Conservation (phyloP, 2,113 vertebrate genomes). For the Dendropsophus ebraccatus region DNA sequence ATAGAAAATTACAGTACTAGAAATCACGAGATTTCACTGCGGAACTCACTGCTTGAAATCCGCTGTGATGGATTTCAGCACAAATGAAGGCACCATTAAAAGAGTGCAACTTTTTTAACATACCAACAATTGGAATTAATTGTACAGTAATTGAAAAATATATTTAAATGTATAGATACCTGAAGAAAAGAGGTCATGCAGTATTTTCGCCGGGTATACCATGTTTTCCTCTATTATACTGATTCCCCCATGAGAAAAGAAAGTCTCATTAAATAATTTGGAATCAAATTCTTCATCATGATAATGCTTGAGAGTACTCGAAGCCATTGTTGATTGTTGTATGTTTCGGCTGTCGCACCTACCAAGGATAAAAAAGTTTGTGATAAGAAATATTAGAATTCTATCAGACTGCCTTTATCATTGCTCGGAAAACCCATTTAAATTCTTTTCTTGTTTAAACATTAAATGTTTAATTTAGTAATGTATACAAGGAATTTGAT, state of each 20-base stretch:
- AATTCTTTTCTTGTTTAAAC: background rate
- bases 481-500: background rate
- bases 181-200: background rate
- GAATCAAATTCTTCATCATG: background rate
- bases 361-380: background rate
- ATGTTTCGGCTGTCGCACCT: background rate
- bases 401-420: background rate
- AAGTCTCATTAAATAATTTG: background rate
- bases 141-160: background rate
- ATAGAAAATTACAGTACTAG: too few species aligned
- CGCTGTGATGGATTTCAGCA: too few species aligned
- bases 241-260: background rate
- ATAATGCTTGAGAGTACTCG: background rate
- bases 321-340: background rate
- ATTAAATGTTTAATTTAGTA: background rate
- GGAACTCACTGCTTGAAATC: too few species aligned
- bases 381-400: conserved; percentile 4
- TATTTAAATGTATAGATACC: background rate
- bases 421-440: background rate
- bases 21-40: too few species aligned
- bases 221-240: background rate
- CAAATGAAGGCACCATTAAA: too few species aligned
- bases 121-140: too few species aligned
- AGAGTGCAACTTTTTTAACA: too few species aligned
- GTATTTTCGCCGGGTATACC: background rate